A percentile compares a stretch with the other conserved stretches of the same genome.
Conservation (phyloP, 2,888 invertebrate species). For the Callyntrura sp. region DNA sequence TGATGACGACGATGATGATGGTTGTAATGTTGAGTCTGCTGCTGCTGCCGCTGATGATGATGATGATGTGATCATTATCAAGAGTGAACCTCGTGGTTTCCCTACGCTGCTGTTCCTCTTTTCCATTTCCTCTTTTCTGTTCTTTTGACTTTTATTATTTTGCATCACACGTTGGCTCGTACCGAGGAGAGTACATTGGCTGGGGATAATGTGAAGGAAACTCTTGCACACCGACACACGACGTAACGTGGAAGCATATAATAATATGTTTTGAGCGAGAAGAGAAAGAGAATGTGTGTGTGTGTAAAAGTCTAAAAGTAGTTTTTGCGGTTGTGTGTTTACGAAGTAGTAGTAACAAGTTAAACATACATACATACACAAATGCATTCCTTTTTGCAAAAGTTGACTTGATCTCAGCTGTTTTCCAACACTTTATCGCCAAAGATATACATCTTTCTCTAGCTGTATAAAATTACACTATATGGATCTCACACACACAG, state of each 20-base stretch:
- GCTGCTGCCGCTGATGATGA: slow-evolving; percentile 5
- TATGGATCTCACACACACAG: background rate
- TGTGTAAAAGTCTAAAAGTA: slow-evolving; percentile 18
- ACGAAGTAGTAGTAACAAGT: background rate
- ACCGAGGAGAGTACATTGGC: background rate
- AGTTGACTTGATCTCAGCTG: slow-evolving; percentile 75
- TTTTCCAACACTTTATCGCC: slow-evolving; percentile 74
- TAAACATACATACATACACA: slow-evolving; percentile 17
- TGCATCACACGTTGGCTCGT: slow-evolving; percentile 28
- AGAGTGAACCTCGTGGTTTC: slow-evolving; percentile 70
- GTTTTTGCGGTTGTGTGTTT: slow-evolving; percentile 26
- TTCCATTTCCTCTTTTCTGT: slow-evolving; percentile 62
- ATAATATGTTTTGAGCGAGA: background rate
- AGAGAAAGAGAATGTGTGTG: no score
- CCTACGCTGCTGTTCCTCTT: slow-evolving; percentile 21
- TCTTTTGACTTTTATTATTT: slow-evolving; percentile 51
- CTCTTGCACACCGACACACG: background rate
- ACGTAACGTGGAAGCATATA: background rate
- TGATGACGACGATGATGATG: slow-evolving; percentile 42
- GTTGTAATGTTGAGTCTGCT: background rate
- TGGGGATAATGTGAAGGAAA: background rate
- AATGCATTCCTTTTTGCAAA: slow-evolving; percentile 50
- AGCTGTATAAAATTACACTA: slow-evolving; percentile 19
- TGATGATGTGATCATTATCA: slow-evolving; percentile 70
- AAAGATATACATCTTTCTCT: slow-evolving; percentile 41